phyloP scores from a whole-genome alignment of 1,140 invertebrate species.

The Adelges cooleyi region DNA sequence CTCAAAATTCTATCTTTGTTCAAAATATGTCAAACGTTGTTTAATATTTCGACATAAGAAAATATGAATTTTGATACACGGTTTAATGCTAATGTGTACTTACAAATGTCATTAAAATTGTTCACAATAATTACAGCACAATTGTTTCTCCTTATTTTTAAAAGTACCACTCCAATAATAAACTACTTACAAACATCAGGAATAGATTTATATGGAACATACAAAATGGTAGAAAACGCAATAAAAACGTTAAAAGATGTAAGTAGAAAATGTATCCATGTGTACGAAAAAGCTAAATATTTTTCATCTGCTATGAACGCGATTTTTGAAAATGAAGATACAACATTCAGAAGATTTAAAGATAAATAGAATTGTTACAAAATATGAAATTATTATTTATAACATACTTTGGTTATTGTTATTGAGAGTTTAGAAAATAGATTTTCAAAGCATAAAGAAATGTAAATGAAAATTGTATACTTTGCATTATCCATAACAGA shows the following conservation, averaged over 20 bases:
- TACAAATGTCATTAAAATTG: background rate
- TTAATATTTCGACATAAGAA: background rate
- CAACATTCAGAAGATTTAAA: conserved; percentile 9
- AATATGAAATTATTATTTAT: conserved; percentile 4
- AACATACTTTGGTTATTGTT: conserved; percentile 4
- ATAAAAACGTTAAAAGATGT: background rate
- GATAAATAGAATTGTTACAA: background rate
- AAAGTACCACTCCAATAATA: background rate
- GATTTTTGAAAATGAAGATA: background rate
- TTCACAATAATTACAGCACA: background rate
- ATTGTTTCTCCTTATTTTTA: background rate
- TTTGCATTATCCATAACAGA: background rate
- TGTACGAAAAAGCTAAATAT: background rate
- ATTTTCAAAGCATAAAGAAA: conserved; percentile 14
- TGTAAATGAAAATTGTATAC: background rate
- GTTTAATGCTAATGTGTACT: conserved; percentile 9
- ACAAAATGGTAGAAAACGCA: background rate
- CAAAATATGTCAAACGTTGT: conserved; percentile 4
- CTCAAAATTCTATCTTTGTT: background rate
- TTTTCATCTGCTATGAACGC: conserved; percentile 5
- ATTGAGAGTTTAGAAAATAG: background rate
- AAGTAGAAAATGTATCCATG: background rate
- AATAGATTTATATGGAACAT: background rate
- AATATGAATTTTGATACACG: background rate
- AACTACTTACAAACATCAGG: background rate